Conservation (phyloP, 2,797 vertebrate species). For the Eurystomus glaucurus region DNA sequence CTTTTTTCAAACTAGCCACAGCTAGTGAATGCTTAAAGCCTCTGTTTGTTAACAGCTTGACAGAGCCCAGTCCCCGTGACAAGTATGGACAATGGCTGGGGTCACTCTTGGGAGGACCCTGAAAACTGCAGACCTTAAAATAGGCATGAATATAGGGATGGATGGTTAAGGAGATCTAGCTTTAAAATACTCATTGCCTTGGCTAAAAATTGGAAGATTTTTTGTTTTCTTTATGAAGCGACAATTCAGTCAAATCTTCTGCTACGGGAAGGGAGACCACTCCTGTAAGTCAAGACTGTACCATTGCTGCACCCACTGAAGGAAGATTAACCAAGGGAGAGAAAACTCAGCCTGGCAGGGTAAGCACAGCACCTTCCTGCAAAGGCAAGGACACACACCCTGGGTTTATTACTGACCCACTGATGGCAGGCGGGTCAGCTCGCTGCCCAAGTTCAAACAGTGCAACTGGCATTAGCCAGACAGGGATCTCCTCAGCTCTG, state of each 20-base stretch:
- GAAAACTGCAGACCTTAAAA: background rate
- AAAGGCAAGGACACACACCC: background rate
- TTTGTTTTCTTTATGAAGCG: slow-evolving; percentile 39
- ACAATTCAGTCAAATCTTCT: background rate
- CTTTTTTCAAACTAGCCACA: background rate
- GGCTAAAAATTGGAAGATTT: background rate
- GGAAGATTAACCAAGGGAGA: slow-evolving; percentile 82
- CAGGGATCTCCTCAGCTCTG: background rate
- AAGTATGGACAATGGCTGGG: background rate
- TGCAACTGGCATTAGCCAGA: background rate
- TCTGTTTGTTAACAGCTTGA: background rate
- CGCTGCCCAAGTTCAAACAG: background rate
- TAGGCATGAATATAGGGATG: background rate
- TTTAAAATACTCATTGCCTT: background rate
- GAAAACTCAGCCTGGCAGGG: slow-evolving; percentile 85
- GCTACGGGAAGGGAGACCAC: background rate
- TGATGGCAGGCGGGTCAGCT: background rate
- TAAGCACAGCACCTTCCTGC: slow-evolving; percentile 59
- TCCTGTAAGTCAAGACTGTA: background rate
- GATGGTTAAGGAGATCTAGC: background rate
- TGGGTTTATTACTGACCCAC: background rate
- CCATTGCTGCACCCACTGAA: background rate
- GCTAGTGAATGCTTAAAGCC: background rate
- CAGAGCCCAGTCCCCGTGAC: background rate
- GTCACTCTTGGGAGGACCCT: background rate